A percentile compares a stretch with the other conserved stretches of the same genome.
phyloP scores from a whole-genome alignment of 2,797 vertebrate species.

The Karalla daura region DNA sequence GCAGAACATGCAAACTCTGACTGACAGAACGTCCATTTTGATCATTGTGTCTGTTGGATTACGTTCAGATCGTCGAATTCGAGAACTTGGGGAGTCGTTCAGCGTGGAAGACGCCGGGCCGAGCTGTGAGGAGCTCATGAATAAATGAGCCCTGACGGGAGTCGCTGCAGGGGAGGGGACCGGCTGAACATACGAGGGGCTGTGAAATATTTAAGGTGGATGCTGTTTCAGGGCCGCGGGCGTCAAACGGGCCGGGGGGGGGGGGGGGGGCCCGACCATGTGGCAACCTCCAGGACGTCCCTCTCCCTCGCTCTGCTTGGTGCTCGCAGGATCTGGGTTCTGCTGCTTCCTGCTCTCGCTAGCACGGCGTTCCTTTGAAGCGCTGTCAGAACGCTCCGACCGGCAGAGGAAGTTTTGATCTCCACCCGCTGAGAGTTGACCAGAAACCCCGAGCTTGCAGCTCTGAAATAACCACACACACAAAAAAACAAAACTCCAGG shows the following conservation, averaged over 20 bases:
- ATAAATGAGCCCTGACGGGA: constrained; percentile 67
- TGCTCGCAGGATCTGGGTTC: too few relatives aligned
- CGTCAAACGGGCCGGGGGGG: constrained; percentile 39
- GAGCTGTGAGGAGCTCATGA: constrained; percentile 57
- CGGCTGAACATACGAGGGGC: constrained; percentile 73
- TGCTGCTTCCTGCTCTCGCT: constrained; percentile 13
- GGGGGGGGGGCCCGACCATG: constrained; percentile 56
- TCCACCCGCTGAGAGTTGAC: constrained; percentile 49
- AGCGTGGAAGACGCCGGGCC: too few relatives aligned
- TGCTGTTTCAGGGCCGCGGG: constrained; percentile 68
- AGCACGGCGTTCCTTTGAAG: constrained; percentile 49
- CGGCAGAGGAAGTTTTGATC: constrained; percentile 44
- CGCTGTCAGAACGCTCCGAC: constrained; percentile 47
- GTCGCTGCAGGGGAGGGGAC: constrained; percentile 68
- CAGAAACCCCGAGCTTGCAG: constrained; percentile 45
- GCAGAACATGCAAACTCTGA: too few relatives aligned
- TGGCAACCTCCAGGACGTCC: constrained; percentile 40
- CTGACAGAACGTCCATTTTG: too few relatives aligned
- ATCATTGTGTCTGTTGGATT: too few relatives aligned
- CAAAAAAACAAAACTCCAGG: constrained; percentile 16
- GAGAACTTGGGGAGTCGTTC: too few relatives aligned
- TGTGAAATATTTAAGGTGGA: constrained; percentile 80
- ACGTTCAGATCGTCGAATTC: too few relatives aligned
- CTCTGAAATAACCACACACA: constrained; percentile 19
- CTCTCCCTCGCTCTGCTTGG: too few relatives aligned